Base-by-base conservation (phyloP, 2,113 vertebrate species). In the Mus pahari region DNA sequence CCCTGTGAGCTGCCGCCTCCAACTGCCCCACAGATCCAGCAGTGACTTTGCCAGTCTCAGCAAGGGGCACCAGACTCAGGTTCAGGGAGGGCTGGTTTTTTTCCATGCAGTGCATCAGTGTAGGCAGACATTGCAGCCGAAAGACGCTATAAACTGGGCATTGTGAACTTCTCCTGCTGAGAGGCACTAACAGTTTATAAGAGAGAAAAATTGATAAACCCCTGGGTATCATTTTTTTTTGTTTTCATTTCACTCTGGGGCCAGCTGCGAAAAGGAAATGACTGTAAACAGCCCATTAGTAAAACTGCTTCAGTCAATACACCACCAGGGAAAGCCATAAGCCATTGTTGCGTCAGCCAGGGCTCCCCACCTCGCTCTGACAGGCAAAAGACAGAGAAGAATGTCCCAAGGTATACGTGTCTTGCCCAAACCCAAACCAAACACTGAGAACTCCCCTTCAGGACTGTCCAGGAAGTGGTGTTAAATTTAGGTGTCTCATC, bases 221-320 rank as follows among this genome's bases (percentile, higher is more conserved):
- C 97, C 73, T 95, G 92, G 94, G 96, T 95, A 91, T 97, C 89
- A 82, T 93, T 92, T 96, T 96, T 94, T 91, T 92, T 81, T 82
- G 83, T 96, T 97, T 97, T 97, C 97, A 94, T 94, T 97, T 96
- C 86, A 92, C 88, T 96, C 82, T 4, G 24, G 73, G 77, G 95
- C 96, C 89, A 94, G 86, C 96, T 97, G 97, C n/a, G 86, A 93
- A 94, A 94, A 94, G 91, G 96, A 91, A 98, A 94, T 83, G 95
- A 95, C 81, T 97, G 92, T 97, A 97, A 98, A 96, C 96, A 97
- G 96, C 88, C 91, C 95, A 91, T 98, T 97, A 97, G 97, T 86
- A 78, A 92, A 91, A 94, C 42, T 22, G 86, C 89, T 91, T 92
- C 55, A 78, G 95, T 92, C 26, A 88, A 89, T 79, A 92, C 10